Base-by-base conservation (phyloP, 2,888 invertebrate genomes). In the Agapetus fuscipes region DNA sequence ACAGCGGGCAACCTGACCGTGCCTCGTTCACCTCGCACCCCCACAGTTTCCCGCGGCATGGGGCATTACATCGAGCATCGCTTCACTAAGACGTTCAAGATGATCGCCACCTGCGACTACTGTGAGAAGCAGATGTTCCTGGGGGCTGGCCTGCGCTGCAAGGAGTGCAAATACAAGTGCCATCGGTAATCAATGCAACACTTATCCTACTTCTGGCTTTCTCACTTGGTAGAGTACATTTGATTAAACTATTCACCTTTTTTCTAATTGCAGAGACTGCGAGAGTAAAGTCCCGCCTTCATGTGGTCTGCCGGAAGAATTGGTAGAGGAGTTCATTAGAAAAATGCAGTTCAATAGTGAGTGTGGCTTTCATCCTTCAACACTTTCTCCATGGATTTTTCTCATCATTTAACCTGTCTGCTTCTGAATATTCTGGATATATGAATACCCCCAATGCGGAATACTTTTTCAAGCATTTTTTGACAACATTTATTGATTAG, bases 81-180 rank as follows among this genome's bases (percentile, higher is more conserved):
- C 42, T 93, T 93, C 65, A 80, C 81, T 39, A 90, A 86, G 70
- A 84, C 81, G 20, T 83, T 89, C 65, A 89, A 87, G 64, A 77
- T 88, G 72, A 83, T 87, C 62, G 83, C 88, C 37, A 85, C 84
- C 2, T 94, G 94, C 64, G 87, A 89, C 62, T 81, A 83, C 57
- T 94, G 94, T 64, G 82, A 83, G 53, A 87, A 86, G 56, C 87
- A 85, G 61, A 85, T 89, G 78, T 80, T 87, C 51, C 82, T 87
- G 58, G 84, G 81, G 20, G 73, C 78, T 14, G 84, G 83, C 6
- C 74, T 88, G 51, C 91, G 87, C 64, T 95, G 94, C 63, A 91
- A 84, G 60, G 91, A 93, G 64, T 95, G 94, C 76, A 94, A 91
- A 71, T 93, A 88, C 58, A 87, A 82, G 53, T 87, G 85, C 58